These are phyloP conservation scores for Lasioglossum baleicum DNA, from an alignment of 1,140 invertebrate genomes.

Conservation along the genomic window DNA sequence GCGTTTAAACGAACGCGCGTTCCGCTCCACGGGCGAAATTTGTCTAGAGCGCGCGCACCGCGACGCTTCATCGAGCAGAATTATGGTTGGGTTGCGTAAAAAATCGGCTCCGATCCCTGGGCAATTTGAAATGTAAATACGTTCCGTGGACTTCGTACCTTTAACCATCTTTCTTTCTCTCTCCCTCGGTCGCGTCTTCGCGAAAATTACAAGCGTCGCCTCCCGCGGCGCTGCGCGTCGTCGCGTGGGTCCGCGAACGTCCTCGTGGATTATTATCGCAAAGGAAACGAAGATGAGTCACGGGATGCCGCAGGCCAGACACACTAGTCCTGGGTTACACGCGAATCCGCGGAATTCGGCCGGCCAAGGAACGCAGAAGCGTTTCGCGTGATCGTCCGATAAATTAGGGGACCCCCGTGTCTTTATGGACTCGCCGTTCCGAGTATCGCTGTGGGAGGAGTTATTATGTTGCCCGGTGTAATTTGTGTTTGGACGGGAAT, in stretches of 20 bases:
- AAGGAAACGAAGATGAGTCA: not conserved
- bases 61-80: not conserved
- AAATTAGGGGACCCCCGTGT: constrained; percentile 35
- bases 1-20: not conserved
- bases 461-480: constrained; percentile 30
- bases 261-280: constrained; percentile 10
- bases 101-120: not conserved
- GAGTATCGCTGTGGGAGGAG: constrained; percentile 30
- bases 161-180: not conserved
- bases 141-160: not conserved
- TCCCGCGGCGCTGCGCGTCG: constrained; percentile 10
- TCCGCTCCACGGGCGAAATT: constrained; percentile 4
- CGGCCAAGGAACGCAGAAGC: constrained; percentile 28
- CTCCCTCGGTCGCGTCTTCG: not conserved
- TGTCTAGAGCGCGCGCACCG: not conserved
- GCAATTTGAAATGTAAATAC: constrained; percentile 3
- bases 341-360: constrained; percentile 21
- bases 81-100: not conserved
- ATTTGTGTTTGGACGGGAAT: constrained; percentile 26
- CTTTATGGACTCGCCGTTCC: constrained; percentile 35
- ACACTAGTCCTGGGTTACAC: not conserved
- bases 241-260: constrained; percentile 9
- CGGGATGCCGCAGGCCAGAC: not conserved
- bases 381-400: constrained; percentile 38
- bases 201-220: constrained; percentile 10